Evolutionary conservation across 2,113 vertebrate species (phyloP), one percentile per base, ranked within the genome.

Genomic region (Esox niger): DNA sequence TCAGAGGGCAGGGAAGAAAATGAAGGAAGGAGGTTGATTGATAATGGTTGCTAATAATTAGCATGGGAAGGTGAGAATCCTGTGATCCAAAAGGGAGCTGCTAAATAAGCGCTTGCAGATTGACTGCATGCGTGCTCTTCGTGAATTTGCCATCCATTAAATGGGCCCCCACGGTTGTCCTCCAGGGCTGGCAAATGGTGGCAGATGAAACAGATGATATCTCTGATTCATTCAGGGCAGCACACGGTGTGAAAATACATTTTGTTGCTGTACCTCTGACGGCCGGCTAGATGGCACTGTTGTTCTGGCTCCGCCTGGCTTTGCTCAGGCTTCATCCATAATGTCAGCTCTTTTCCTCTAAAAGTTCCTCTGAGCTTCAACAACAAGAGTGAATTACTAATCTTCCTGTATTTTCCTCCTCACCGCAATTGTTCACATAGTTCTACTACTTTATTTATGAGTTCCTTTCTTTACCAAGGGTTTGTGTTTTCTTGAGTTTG

Each of bases 231-330:
- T 68, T 74, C 66, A 20, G 21, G 35, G 17, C 23, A 25, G 32
- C 11, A 27, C 49, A n/a, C 47, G 27, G 47, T 8, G 25, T 59
- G n/a, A 1, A 7, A 3, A 31, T 43, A 43, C 3, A 4, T 4
- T 43, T 10, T 43, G 38, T 27, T 81, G 78, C 69, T 74, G 60
- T 79, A 57, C 56, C 62, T 33, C 59, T 30, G 13, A 29, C 10
- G 2, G 68, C 27, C 32, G 35, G 6, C 68, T 62, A 77, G 85
- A 63, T 76, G 83, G 81, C 71, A 64, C 75, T 88, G 79, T 84
- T 82, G 82, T 26, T 47, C 75, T 61, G n/a, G 9, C 29, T 23
- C 30, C 4, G 30, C 26, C 30, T n/a, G 0, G 38, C 27, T 59
- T 0, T n/a, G 13, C 27, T 47, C 38, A 17, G 31, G 13, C 59